phyloP scores from a whole-genome alignment of 37 sponge, comb jelly and placozoan genomes.

The Ianthella basta region DNA sequence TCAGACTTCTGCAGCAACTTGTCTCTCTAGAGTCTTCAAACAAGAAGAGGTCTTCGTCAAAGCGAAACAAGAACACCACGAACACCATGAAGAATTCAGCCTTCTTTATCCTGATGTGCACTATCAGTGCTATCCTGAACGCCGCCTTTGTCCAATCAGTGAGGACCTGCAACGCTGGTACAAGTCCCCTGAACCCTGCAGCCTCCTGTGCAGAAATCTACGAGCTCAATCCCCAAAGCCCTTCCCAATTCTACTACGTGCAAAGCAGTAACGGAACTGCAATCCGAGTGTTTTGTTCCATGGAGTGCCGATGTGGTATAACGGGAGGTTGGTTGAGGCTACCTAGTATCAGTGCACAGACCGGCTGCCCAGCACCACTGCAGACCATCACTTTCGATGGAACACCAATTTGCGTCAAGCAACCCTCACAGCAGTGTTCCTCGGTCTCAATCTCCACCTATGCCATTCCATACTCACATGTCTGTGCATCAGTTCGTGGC shows the following conservation, averaged over 20 bases:
- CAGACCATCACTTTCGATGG: not conserved
- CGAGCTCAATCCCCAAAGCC: not conserved
- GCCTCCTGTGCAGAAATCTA: not conserved
- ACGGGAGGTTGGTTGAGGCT: not conserved
- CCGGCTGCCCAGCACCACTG: not conserved
- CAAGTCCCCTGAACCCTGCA: not conserved
- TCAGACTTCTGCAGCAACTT: no score
- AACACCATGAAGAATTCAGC: no score
- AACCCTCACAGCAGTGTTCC: not conserved
- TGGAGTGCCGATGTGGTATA: slow-evolving; percentile 2
- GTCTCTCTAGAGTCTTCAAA: no score
- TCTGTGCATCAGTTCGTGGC: not conserved
- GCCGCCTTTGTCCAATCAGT: not conserved
- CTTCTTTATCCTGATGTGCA: no score
- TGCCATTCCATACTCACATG: not conserved
- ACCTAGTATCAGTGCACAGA: not conserved
- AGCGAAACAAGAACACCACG: no score
- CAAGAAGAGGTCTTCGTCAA: no score
- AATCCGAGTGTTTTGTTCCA: not conserved
- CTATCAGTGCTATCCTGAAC: no score
- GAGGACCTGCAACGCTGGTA: not conserved
- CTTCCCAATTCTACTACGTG: not conserved
- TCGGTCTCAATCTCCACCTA: not conserved
- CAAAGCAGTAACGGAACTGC: not conserved
- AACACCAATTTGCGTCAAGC: not conserved